Evolutionary conservation across 2,797 vertebrate genomes (phyloP).

Genomic region (Australoheros facetus): DNA sequence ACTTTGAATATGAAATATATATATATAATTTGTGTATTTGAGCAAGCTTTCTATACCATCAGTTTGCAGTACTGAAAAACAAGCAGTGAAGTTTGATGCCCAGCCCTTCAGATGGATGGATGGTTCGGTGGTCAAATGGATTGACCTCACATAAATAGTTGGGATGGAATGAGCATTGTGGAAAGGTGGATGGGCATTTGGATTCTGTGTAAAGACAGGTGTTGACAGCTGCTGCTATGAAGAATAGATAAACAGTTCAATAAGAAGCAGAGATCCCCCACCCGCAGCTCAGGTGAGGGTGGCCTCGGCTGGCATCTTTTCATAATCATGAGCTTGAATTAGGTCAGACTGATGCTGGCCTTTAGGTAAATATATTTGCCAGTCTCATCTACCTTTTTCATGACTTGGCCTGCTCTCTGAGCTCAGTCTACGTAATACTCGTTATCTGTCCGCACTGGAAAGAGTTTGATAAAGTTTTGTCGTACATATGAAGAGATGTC

Average conservation of each 20-base stretch:
- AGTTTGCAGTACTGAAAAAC: neutral
- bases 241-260: neutral
- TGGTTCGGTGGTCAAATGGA: neutral
- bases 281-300: neutral
- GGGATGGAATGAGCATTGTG: neutral
- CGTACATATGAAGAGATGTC: neutral
- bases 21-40: too few species aligned
- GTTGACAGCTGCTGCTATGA: neutral
- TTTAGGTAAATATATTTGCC: neutral
- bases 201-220: neutral
- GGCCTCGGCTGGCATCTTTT: neutral
- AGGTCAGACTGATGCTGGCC: neutral
- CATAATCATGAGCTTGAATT: slow-evolving; percentile 2
- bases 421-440: neutral
- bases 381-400: neutral
- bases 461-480: too few species aligned
- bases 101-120: neutral
- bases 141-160: neutral
- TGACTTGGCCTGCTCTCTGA: neutral
- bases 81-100: neutral
- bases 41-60: neutral
- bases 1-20: neutral
- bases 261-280: neutral
- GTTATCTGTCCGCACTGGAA: neutral
- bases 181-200: neutral